Conservation (phyloP, 1,140 invertebrate species). For the Cyphomyrmex costatus region DNA sequence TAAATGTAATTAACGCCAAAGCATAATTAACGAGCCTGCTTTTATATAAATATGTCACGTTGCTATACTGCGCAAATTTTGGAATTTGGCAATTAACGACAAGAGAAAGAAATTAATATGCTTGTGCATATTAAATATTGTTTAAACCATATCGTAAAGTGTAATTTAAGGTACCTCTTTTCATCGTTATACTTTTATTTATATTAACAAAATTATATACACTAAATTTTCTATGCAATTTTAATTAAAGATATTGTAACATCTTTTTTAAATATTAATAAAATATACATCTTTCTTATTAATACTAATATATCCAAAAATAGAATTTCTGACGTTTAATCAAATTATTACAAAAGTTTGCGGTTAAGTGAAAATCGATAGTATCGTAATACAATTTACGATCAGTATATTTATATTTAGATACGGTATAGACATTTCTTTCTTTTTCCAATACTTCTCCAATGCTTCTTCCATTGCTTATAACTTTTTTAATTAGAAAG, state of each 20-base stretch:
- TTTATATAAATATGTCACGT: constrained; percentile 3
- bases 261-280: background rate
- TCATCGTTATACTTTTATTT: background rate
- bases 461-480: too few relatives aligned
- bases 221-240: background rate
- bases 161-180: too few relatives aligned
- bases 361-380: background rate
- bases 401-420: constrained; percentile 12
- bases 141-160: background rate
- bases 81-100: constrained; percentile 5
- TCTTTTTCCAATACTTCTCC: too few relatives aligned
- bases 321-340: background rate
- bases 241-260: background rate
- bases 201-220: background rate
- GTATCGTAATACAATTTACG: background rate
- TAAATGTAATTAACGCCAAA: constrained; percentile 10
- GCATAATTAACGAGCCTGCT: background rate
- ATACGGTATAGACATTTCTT: too few relatives aligned
- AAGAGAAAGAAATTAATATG: constrained; percentile 20
- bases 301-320: background rate
- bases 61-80: background rate
- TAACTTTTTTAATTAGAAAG: too few relatives aligned
- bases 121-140: background rate
- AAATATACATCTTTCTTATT: background rate
- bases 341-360: background rate